Percentiles rank a stretch among this genome's conserved stretches.
Evolutionary conservation across 2,797 vertebrate species (phyloP).

Genomic region (Notolepis coatsorum): DNA sequence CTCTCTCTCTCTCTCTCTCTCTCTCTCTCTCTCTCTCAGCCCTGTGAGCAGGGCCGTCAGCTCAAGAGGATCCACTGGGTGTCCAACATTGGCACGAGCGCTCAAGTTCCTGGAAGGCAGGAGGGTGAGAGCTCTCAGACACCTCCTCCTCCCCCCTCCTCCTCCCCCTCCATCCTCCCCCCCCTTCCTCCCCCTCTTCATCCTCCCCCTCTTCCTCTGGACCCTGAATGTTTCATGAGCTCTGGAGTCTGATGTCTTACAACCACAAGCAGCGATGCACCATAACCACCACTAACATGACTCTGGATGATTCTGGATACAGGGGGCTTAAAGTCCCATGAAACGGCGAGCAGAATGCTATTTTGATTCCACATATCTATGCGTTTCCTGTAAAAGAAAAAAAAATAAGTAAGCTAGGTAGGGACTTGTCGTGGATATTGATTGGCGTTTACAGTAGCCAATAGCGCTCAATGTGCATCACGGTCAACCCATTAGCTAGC

Average conservation of each 20-base stretch:
- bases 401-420: too few species aligned
- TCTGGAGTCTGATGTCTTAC: background rate
- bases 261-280: too few species aligned
- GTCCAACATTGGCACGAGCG: slow-evolving; percentile 95
- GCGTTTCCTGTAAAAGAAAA: too few species aligned
- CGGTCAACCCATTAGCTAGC: too few species aligned
- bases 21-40: slow-evolving; percentile 80
- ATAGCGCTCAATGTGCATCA: too few species aligned
- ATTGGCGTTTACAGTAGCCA: too few species aligned
- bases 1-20: background rate
- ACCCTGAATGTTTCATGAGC: background rate
- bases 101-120: slow-evolving; percentile 97
- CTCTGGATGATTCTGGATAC: background rate
- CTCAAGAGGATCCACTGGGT: slow-evolving; percentile 97
- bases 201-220: background rate
- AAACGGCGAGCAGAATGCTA: too few species aligned
- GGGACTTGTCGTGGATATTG: too few species aligned
- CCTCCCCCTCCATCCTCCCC: too few species aligned
- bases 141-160: background rate
- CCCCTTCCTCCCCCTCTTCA: too few species aligned
- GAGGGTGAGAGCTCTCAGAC: slow-evolving; percentile 81
- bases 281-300: background rate
- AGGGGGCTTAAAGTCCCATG: too few species aligned
- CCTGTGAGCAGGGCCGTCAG: slow-evolving; percentile 93
- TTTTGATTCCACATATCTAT: too few species aligned